phyloP scores from a whole-genome alignment of 2,797 vertebrate species.

The Peromyscus nudipes region DNA sequence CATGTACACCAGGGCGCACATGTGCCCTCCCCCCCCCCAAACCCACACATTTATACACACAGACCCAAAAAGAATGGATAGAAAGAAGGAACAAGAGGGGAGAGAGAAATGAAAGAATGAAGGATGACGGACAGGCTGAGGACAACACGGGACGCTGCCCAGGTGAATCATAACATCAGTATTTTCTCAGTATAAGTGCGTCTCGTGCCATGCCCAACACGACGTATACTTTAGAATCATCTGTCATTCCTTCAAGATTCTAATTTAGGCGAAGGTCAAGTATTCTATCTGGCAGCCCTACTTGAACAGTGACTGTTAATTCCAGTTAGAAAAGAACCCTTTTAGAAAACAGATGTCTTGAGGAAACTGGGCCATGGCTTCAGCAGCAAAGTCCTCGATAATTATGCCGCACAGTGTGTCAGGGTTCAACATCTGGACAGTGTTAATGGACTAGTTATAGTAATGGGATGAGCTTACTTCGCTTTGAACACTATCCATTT shows the following conservation, averaged over 20 bases:
- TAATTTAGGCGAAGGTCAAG: conserved; percentile 41
- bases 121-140: background rate
- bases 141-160: background rate
- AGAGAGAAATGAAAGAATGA: background rate
- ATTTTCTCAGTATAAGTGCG: conserved; percentile 28
- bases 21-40: accelerated
- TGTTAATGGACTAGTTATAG: conserved; percentile 53
- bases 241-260: conserved; percentile 53
- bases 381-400: conserved; percentile 66
- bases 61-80: background rate
- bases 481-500: conserved; percentile 3
- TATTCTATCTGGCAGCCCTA: conserved; percentile 47
- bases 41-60: background rate
- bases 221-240: background rate
- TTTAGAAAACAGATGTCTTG: conserved; percentile 79
- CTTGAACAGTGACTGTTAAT: conserved; percentile 57
- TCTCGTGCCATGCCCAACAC: background rate
- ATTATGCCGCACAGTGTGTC: conserved; percentile 44
- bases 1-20: background rate
- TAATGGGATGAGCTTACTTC: conserved; percentile 29
- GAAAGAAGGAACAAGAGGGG: background rate
- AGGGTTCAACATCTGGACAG: conserved; percentile 58
- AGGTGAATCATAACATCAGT: conserved; percentile 32
- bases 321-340: conserved; percentile 54
- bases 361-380: conserved; percentile 77